Base-by-base conservation (phyloP, 2,797 vertebrate species). In the Siniperca undulata region DNA sequence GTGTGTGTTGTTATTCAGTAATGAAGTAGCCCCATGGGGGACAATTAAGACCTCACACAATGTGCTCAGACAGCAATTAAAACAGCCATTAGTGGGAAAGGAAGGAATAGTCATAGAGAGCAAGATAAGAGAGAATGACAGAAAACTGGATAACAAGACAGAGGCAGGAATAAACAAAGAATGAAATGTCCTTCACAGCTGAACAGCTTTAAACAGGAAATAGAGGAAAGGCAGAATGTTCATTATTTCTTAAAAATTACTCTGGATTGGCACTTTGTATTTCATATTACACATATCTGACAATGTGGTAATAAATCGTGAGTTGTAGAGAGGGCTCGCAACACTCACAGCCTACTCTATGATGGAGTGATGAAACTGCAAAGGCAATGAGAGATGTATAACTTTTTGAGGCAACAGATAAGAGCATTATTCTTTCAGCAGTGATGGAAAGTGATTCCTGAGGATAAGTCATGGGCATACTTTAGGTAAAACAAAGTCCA, bases 51-150 rank as follows among this genome's bases (percentile, higher is more conserved):
- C 85, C 86, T 89, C 73, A 76, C 85, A 91, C 91, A 85, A 88
- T 87, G 89, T 90, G 84, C 84, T 91, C 87, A 82, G 89, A 94
- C 85, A 78, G 91, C 91, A 93, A 95, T 94, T 95, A 95, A 93
- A 92, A 87, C 81, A 85, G 67, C 78, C 80, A 91, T 92, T 90
- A 93, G 84, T 62, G 64, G 24, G 52, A 82, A 66, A 89, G 48
- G 16, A 77, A 80, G 48, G 46, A 66, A 62, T 65, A 83, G 74
- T 80, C 87, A 85, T 70, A 84, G 56, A 81, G 83, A 78, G 77
- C 40, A 60, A 80, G 85, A 86, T 80, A 76, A 79, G 70, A 89
- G 71, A 83, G 81, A 79, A 74, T 58, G 80, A 85, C 70, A 85
- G 74, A 70, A 84, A 68, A 77, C 46, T 48, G 80, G 84, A 91